Evolutionary conservation across 2,888 invertebrate genomes (phyloP), one percentile per base, ranked within the genome.

Genomic region (Pachydiplax longipennis): DNA sequence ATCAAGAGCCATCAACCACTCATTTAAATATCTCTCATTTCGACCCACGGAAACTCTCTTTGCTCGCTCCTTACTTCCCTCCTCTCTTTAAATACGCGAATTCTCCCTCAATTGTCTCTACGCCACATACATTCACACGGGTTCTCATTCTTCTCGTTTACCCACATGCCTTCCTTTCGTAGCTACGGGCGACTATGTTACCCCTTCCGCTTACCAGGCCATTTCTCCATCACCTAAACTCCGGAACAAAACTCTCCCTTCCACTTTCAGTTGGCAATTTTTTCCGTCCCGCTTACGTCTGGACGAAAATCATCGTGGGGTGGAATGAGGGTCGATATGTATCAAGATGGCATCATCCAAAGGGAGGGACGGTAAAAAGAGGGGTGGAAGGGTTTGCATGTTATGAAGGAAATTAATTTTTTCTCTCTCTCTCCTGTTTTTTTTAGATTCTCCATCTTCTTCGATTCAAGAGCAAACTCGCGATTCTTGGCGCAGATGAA

Each of bases 21-120:
- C 87, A 87, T 87, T 87, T 87, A 87, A 87, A 87, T 87, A 87
- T 87, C 83, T 35, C 65, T 87, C 58, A 61, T 87, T 87, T 58
- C 10, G 53, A 22, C 48, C 53, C 15, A 22, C n/a, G 22, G 61
- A 61, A 61, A 58, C n/a, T 37, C 37, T 40, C 35, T 12, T n/a
- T n/a, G 12, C 37, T 58, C 53, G 8, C 18, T 81, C 81, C 15
- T 37, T 81, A 35, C 37, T 35, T 18, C 15, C 80, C 15, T 35
- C 4, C 53, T 37, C 53, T 37, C 44, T 87, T 53, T 22, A 35
- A 40, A 82, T 31, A 31, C 58, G 12, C 82, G 35, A 31, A 48
- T 5, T 44, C 44, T 25, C n/a, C 44, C 81, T 81, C 81, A 37
- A 18, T 81, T 37, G 31, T 61, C 61, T 48, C 61, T 37, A 37